phyloP scores from a whole-genome alignment of 2,113 vertebrate species.

The Progne subis region DNA sequence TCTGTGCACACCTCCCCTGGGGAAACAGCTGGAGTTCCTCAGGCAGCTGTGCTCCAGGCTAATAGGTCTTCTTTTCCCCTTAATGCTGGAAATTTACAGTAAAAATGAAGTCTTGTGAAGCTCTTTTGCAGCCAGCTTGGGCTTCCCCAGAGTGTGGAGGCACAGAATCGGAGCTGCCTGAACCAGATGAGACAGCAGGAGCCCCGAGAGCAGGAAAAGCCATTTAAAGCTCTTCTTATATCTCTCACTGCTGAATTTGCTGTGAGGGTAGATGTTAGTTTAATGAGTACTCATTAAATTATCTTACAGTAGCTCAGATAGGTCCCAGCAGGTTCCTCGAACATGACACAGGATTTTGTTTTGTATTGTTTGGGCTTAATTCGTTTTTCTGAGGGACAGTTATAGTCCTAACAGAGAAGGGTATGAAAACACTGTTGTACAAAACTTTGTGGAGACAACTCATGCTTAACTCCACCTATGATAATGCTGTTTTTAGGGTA shows the following conservation, averaged over 20 bases:
- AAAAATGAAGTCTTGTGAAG: background rate
- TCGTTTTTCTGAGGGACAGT: constrained; percentile 44
- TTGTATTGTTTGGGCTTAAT: constrained; percentile 45
- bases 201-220: constrained; percentile 40
- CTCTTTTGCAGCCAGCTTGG: background rate
- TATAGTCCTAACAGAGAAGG: background rate
- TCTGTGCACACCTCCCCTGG: background rate
- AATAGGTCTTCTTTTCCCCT: background rate
- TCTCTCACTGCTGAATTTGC: constrained; percentile 32
- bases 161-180: background rate
- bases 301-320: constrained; percentile 45
- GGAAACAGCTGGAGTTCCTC: background rate
- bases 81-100: background rate
- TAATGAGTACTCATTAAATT: constrained; percentile 67
- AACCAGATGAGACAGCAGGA: constrained; percentile 14
- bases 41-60: background rate
- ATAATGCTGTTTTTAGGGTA: background rate
- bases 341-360: constrained; percentile 49
- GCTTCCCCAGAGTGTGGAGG: background rate
- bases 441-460: background rate
- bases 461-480: background rate
- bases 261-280: constrained; percentile 62
- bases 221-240: constrained; percentile 36
- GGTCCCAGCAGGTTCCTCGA: constrained; percentile 52
- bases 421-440: background rate